Evolutionary conservation across 2,888 invertebrate genomes (phyloP), one percentile per base, ranked within the genome.

Genomic region (Drepanosiphum platanoidis): DNA sequence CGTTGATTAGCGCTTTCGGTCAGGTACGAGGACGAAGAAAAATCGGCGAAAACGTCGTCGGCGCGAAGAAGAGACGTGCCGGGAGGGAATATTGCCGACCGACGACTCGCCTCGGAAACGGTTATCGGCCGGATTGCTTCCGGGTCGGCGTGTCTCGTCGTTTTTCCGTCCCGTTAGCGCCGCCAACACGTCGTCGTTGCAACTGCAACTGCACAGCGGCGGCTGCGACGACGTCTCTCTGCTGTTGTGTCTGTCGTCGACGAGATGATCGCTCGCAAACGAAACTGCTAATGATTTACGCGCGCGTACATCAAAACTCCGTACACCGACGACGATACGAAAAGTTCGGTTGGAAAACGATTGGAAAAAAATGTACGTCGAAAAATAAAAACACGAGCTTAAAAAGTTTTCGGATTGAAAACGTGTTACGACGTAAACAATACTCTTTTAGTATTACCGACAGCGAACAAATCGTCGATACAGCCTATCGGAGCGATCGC

Each of bases 141-240:
- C 82, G 74, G 64, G 27, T 52, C 11, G 75, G 61, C 18, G 39
- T 72, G 32, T 42, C n/a, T n/a, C 71, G 42, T 75, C 66, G 36
- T 83, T 83, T 83, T 83, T 83, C 83, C 83, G 66, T 75, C 75
- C 75, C 83, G 75, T 83, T 83, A 83, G 66, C 66, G 34, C 18
- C 27, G 4, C 36, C n/a, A 61, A 3, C 27, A 27, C 27, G 11
- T n/a, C n/a, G 27, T 9, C 61, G 27, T 8, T 18, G 22, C 61
- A n/a, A n/a, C n/a, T n/a, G n/a, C n/a, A n/a, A n/a, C n/a, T n/a
- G n/a, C n/a, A n/a, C n/a, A n/a, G n/a, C n/a, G n/a, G n/a, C n/a
- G n/a, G n/a, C n/a, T n/a, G n/a, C n/a, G n/a, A n/a, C n/a, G n/a
- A n/a, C n/a, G n/a, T n/a, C n/a, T n/a, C n/a, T n/a, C n/a, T n/a